Evolutionary conservation across 2,888 invertebrate species (phyloP).

Genomic region (Lepetodrilus schrolli): DNA sequence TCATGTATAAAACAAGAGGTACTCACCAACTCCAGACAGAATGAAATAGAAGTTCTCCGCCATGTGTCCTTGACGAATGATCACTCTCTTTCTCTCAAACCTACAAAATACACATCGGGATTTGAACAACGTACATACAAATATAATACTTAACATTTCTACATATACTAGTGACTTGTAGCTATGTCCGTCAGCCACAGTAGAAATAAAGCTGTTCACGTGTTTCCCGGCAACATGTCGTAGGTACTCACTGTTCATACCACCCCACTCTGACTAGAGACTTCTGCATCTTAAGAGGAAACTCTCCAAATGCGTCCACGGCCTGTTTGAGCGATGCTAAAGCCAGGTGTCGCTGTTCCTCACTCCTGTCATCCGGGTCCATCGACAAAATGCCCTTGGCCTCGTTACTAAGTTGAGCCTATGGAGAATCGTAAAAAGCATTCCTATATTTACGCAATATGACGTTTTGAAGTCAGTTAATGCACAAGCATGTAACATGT

Average conservation of each 20-base stretch:
- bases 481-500: background rate
- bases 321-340: conserved; percentile 66
- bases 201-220: no score
- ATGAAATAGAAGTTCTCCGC: conserved; percentile 74
- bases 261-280: conserved; percentile 70
- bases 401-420: conserved; percentile 66
- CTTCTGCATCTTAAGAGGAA: conserved; percentile 71
- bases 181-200: no score
- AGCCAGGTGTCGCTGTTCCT: conserved; percentile 66
- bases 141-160: no score
- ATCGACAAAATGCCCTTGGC: conserved; percentile 66
- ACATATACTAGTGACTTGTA: no score
- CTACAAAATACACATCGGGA: no score
- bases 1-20: no score
- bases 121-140: no score
- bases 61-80: conserved; percentile 73
- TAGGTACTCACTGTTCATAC: conserved; percentile 71
- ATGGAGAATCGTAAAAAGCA: background rate
- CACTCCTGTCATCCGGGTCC: conserved; percentile 62
- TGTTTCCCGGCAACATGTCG: background rate
- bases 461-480: background rate
- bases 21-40: conserved; percentile 71
- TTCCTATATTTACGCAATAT: background rate
- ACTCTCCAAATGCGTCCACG: conserved; percentile 72
- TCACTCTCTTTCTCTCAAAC: conserved; percentile 66